These are phyloP conservation scores for Chironomus striatipennis DNA, from an alignment of 1,140 invertebrate genomes.

Conservation along the genomic window DNA sequence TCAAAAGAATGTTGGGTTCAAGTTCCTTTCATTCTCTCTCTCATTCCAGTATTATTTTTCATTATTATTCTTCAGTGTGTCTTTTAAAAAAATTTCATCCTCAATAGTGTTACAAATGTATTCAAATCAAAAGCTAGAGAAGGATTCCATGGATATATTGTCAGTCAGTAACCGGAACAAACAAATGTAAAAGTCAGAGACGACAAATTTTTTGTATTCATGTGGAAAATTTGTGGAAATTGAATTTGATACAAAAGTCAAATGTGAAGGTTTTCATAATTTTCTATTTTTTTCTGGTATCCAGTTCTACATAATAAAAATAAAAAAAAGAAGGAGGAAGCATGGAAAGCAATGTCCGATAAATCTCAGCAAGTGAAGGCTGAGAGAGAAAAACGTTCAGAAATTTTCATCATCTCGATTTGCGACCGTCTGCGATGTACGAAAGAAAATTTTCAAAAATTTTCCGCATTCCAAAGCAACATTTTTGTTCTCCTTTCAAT, in stretches of 20 bases:
- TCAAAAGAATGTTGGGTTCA: conserved; percentile 5
- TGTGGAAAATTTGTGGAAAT: neutral
- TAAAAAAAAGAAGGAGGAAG: no score
- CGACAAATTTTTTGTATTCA: conserved; percentile 3
- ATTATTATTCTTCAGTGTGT: neutral
- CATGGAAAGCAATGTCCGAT: conserved; percentile 7
- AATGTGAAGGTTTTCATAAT: neutral
- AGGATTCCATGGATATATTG: neutral
- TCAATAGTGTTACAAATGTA: neutral
- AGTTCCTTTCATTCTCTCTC: neutral
- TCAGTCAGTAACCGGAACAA: neutral
- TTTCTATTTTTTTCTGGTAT: no score
- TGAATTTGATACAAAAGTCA: neutral
- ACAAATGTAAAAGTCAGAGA: neutral
- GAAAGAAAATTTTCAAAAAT: conserved; percentile 18
- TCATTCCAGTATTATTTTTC: neutral
- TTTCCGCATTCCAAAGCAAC: conserved; percentile 16
- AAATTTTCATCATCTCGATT: conserved; percentile 16
- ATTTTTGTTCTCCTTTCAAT: neutral
- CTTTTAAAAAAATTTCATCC: neutral
- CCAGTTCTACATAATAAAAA: no score
- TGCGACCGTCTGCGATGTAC: conserved; percentile 15
- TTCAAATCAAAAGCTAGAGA: neutral
- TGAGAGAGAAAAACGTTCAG: neutral
- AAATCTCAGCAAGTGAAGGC: conserved; percentile 5